Base-by-base conservation (phyloP, 2,888 invertebrate genomes). In the Thymelicus lineola region DNA sequence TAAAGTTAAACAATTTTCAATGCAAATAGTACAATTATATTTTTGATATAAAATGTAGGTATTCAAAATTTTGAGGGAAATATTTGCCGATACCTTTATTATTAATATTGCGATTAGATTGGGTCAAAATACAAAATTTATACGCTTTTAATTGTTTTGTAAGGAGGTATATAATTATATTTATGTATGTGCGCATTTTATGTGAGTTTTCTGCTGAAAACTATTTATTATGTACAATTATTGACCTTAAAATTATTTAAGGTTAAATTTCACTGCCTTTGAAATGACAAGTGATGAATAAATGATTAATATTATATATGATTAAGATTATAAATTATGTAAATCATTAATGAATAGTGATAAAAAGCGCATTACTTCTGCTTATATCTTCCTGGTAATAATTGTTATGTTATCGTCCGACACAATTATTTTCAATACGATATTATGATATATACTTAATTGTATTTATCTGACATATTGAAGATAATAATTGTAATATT, bases 181-280 rank as follows among this genome's bases (percentile, higher is more conserved):
- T 42, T 9, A 42, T 42, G 10, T 9, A 42, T 4, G 12, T 42
- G 42, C 42, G 42, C 1, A 12, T 42, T 9, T 10, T 42, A 12
- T 10, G 9, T 42, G 12, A 42, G 42, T 42, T 42, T 42, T 12
- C 42, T 10, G 12, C 42, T 28, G 28, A 28, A 42, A 42, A 9
- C 42, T 1, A 12, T 9, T 12, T 12, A 42, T 42, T 3, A 28
- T 7, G 2, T 55, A 28, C 14, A 14, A 6, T 28, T 14, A 55
- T 5, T 14, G 55, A 28, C n/a, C 3, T 42, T n/a, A 28, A 38
- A 42, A n/a, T 7, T 14, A 0, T 60, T 42, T 12, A 7, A 46
- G 61, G 28, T 28, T 48, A 14, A 63, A n/a, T 63, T 36, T 63
- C 65, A 65, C 65, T 65, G 65, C 65, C 65, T 65, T 55, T 45